Evolutionary conservation across 2,888 invertebrate species (phyloP).

Genomic region (Tinea semifulvella): DNA sequence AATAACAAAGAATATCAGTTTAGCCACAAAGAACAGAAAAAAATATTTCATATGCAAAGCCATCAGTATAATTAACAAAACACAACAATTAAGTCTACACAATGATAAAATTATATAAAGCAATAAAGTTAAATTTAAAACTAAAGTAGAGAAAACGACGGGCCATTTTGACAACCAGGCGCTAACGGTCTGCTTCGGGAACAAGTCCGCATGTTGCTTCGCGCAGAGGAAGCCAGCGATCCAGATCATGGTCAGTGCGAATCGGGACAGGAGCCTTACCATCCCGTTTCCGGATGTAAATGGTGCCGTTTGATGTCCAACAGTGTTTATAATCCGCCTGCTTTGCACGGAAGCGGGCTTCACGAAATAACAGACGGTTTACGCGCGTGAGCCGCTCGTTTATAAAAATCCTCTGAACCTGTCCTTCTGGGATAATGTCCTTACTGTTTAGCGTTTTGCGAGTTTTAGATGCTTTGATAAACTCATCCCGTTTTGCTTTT

Average conservation of each 20-base stretch:
- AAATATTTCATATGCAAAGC: background rate
- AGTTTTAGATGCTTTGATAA: constrained; percentile 21
- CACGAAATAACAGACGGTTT: constrained; percentile 10
- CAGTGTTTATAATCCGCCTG: background rate
- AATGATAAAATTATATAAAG: background rate
- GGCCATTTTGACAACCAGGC: no score
- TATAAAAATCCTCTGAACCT: background rate
- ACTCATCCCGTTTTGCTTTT: constrained; percentile 19
- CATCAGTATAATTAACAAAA: no score
- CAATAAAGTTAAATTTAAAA: background rate
- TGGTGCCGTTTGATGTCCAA: constrained; percentile 11
- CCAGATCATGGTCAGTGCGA: no score
- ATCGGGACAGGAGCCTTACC: no score
- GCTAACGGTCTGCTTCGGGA: no score
- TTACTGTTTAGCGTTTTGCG: constrained; percentile 9
- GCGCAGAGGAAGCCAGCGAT: no score
- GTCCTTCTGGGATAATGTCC: background rate
- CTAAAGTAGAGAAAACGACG: no score
- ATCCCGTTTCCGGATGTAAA: no score
- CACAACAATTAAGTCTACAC: background rate
- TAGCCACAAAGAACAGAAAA: background rate
- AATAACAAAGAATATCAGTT: background rate
- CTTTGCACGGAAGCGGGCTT: background rate
- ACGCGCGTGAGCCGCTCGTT: constrained; percentile 12
- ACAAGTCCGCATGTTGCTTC: no score